Evolutionary conservation across 1,140 invertebrate species (phyloP).

Genomic region (Tetraneura akinire): DNA sequence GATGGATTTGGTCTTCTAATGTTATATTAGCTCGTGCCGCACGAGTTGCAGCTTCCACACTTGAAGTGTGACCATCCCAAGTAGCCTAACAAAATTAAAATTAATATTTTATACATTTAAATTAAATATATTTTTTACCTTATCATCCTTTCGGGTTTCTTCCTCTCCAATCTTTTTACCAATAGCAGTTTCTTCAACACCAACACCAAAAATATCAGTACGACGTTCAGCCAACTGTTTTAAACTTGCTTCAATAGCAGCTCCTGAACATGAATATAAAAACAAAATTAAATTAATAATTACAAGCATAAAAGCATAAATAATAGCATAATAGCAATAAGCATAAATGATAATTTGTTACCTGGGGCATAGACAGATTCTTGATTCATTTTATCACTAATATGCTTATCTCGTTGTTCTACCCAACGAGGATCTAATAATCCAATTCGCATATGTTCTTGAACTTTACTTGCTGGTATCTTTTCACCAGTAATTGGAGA

Average conservation of each 20-base stretch:
- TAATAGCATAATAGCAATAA: no score
- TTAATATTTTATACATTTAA: not conserved
- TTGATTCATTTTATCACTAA: conserved; percentile 80
- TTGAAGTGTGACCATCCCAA: conserved; percentile 98
- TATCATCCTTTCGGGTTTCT: conserved; percentile 83
- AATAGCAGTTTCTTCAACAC: conserved; percentile 97
- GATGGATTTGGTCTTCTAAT: conserved; percentile 94
- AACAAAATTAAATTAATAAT: not conserved
- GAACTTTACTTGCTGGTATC: conserved; percentile 94
- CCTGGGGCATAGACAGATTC: conserved; percentile 84
- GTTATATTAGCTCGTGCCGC: conserved; percentile 94
- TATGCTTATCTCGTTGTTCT: conserved; percentile 88
- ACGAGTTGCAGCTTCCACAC: conserved; percentile 85
- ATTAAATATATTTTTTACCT: conserved; percentile 56
- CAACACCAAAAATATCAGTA: conserved; percentile 99
- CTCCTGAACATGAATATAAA: conserved; percentile 60
- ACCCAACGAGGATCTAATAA: conserved; percentile 97
- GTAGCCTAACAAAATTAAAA: conserved; percentile 67
- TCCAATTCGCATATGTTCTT: conserved; percentile 97
- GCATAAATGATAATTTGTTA: no score
- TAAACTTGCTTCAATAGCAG: conserved; percentile 92
- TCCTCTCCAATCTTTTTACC: conserved; percentile 99
- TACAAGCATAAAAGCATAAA: not conserved
- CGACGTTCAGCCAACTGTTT: conserved; percentile 95
- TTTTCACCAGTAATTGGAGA: conserved; percentile 97